Evolutionary conservation across 2,797 vertebrate genomes (phyloP).

Genomic region (Pygocentrus nattereri): DNA sequence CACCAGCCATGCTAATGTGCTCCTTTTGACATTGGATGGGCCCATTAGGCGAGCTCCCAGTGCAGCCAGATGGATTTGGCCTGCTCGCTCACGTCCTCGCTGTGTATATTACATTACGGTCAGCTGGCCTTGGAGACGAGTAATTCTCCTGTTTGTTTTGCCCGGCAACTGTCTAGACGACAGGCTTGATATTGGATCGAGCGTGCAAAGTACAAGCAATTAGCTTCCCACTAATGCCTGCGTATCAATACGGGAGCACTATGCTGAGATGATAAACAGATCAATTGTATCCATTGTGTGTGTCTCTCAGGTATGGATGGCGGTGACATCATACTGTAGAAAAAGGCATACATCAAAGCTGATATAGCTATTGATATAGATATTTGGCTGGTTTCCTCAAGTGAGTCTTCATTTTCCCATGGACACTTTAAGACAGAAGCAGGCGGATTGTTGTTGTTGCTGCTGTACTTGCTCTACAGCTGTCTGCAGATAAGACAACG

Average conservation of each 20-base stretch:
- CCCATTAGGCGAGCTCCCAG: constrained; percentile 64
- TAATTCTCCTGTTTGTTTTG: constrained; percentile 54
- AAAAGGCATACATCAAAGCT: constrained; percentile 25
- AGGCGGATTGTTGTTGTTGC: not conserved
- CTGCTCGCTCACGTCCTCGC: constrained; percentile 41
- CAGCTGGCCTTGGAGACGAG: constrained; percentile 49
- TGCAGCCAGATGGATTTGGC: constrained; percentile 62
- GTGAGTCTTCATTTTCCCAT: constrained; percentile 51
- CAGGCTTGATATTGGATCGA: constrained; percentile 49
- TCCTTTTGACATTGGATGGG: constrained; percentile 59
- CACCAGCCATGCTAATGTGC: constrained; percentile 60
- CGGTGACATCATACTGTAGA: constrained; percentile 53
- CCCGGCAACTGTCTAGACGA: constrained; percentile 46
- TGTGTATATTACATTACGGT: constrained; percentile 65
- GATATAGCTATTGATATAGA: not conserved
- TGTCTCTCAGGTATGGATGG: constrained; percentile 36
- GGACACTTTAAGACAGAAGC: constrained; percentile 36
- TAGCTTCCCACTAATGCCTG: constrained; percentile 58
- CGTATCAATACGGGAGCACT: constrained; percentile 49
- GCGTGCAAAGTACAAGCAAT: constrained; percentile 59
- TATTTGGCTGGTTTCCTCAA: constrained; percentile 32
- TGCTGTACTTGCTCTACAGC: constrained; percentile 22
- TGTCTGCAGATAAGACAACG: constrained; percentile 48
- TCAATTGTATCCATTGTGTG: constrained; percentile 49
- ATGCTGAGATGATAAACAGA: constrained; percentile 64